A percentile compares a stretch with the other conserved stretches of the same genome.
phyloP scores from a whole-genome alignment of 1,140 invertebrate species.

The Luehdorfia chinensis region DNA sequence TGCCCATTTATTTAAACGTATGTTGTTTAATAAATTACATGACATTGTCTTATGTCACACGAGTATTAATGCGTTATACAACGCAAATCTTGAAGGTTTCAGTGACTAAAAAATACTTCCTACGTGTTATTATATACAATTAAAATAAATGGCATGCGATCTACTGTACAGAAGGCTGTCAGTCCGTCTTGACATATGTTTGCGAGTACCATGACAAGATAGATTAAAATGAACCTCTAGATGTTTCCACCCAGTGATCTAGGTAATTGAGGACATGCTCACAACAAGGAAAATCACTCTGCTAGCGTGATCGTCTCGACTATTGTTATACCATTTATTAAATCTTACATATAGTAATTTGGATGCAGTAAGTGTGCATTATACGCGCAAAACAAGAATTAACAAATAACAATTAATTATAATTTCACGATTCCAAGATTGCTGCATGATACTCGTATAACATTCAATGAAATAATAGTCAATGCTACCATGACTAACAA shows the following conservation, averaged over 20 bases:
- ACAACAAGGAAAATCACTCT: conserved; percentile 6
- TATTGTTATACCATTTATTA: no score
- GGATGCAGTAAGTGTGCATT: no score
- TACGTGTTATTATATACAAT: conserved; percentile 3
- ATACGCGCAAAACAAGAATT: no score
- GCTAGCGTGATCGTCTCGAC: no score
- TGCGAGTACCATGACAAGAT: background rate
- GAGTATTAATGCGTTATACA: no score
- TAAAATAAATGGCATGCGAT: conserved; percentile 4
- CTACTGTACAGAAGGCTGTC: conserved; percentile 9
- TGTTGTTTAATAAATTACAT: no score
- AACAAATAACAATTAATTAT: conserved; percentile 5
- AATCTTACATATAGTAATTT: no score
- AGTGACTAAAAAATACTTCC: conserved; percentile 4
- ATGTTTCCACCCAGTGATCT: conserved; percentile 8
- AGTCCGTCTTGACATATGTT: background rate
- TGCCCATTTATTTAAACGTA: no score
- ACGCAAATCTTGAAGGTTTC: conserved; percentile 4
- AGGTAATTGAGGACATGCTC: conserved; percentile 13
- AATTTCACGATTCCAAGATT: background rate
- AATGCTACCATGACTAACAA: conserved; percentile 4
- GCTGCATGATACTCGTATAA: background rate
- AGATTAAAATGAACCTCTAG: background rate
- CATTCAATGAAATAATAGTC: conserved; percentile 2
- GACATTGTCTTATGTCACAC: no score